Base-by-base conservation (phyloP, 2,797 vertebrate genomes). In the Scyliorhinus canicula region DNA sequence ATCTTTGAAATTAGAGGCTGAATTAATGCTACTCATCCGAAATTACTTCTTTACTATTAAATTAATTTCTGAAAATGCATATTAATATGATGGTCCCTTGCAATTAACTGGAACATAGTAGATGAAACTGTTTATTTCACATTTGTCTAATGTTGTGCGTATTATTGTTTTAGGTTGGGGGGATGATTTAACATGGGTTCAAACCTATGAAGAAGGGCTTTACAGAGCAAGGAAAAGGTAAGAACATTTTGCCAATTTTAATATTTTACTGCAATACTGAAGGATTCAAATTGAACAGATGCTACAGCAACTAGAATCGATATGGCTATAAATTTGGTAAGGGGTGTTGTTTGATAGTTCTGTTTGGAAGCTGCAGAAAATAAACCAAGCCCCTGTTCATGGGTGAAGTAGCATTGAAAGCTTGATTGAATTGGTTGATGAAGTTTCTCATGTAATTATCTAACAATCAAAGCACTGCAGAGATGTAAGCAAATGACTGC, bases 121-220 rank as follows among this genome's bases (percentile, higher is more conserved):
- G 47, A 71, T 93, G 52, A 50, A 40, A 40, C 28, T 55, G 50
- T 16, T 63, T 44, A 65, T 91, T 44, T 11, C 65, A 91, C 0
- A 93, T 67, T 93, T 47, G 60, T n/a, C 12, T 50, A 50, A 50
- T 11, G 31, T 91, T 93, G 21, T 71, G 12, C n/a, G 31, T 35
- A n/a, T 71, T 71, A 35, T 94, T 94, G 47, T 94, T 94, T 74
- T 74, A 95, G 95, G 95, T 86, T 95, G 95, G 95, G 95, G 95
- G 2, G 95, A 95, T 71, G 95, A 84, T 57, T 21, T 95, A 47
- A 95, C 52, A 57, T 95, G 95, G 95, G 95, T 95, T 60, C 95
- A 95, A 57, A 95, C 95, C 55, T 95, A 86, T 88, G 95, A 95
- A n/a, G 95, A 95, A 52, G 95, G 95, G 7, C 95, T 95, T 47